Base-by-base conservation (phyloP, 2,797 vertebrate species). In the Clamator glandarius region DNA sequence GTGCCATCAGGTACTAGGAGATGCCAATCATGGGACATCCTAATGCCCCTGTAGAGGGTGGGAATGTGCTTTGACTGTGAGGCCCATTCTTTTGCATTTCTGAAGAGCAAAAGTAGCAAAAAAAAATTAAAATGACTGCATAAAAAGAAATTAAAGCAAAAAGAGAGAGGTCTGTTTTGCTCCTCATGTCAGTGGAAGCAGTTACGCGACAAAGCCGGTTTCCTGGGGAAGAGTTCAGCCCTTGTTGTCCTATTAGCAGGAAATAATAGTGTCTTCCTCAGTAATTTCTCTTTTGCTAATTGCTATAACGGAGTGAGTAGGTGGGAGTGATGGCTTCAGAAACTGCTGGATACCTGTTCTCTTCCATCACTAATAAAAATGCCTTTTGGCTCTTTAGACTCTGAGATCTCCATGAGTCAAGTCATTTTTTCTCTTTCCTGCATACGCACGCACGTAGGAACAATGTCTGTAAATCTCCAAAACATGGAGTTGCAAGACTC, bases 201-300 rank as follows among this genome's bases (percentile, higher is more conserved):
- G 73, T 19, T 29, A 36, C 59, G 67, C 0, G 0, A 54, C 41
- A 55, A 64, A 83, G 12, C 9, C 75, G 35, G 39, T 12, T 73
- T 84, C 75, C 82, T 59, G 54, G 23, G 52, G 72, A 26, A 66
- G 17, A 42, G 51, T 64, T 75, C 90, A 89, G 48, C 79, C 91
- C 62, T 85, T 50, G 91, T 78, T 66, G 55, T 93, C 74, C 86
- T 63, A 70, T 92, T 79, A 95, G 52, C 66, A 84, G 79, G 58
- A 70, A 94, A 92, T 67, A 91, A 93, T 41, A 39, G 23, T 58
- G 48, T 58, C 87, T 93, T 69, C 76, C 89, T 87, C 51, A 20
- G 54, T 95, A 79, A 96, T 93, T 91, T 57, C 87, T 93, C 76
- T 92, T 41, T 70, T 66, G 79, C 62, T 95, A 92, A 96, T 91